These are phyloP conservation scores for Perodicticus potto DNA, from an alignment of 2,797 vertebrate species.

Conservation along the genomic window DNA sequence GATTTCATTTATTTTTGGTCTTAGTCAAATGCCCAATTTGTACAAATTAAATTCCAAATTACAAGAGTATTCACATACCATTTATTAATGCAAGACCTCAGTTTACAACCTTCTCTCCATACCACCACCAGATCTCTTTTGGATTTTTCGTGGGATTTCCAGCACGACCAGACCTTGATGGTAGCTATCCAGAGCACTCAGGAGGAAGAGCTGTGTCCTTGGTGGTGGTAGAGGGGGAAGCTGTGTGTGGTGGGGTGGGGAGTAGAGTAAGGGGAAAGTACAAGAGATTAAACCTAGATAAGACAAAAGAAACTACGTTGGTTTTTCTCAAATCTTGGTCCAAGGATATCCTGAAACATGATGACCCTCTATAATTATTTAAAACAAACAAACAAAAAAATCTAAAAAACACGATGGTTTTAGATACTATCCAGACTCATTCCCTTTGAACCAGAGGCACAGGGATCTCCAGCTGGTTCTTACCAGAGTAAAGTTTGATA, in stretches of 20 bases:
- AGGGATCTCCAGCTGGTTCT: conserved; percentile 21
- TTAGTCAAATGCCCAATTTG: neutral
- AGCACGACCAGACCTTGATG: neutral
- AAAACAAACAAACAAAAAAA: neutral
- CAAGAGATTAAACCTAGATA: neutral
- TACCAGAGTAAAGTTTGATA: conserved; percentile 34
- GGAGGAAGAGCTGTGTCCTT: neutral
- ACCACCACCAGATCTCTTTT: neutral
- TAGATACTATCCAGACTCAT: neutral
- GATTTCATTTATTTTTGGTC: neutral
- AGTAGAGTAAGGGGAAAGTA: neutral
- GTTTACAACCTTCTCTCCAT: neutral
- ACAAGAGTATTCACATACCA: neutral
- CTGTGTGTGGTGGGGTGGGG: rapidly evolving
- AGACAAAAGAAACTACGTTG: neutral
- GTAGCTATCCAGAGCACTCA: neutral
- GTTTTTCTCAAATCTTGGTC: neutral
- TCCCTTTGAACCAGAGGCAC: neutral
- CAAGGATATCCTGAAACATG: neutral
- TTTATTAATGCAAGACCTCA: neutral
- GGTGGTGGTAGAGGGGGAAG: neutral
- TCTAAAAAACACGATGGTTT: neutral
- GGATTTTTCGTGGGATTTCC: conserved; percentile 4
- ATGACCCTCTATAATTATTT: neutral
- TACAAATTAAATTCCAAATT: neutral